A percentile compares a stretch with the other conserved stretches of the same genome.
Conservation (phyloP, 1,140 invertebrate species). For the Leptinotarsa lineolata region DNA sequence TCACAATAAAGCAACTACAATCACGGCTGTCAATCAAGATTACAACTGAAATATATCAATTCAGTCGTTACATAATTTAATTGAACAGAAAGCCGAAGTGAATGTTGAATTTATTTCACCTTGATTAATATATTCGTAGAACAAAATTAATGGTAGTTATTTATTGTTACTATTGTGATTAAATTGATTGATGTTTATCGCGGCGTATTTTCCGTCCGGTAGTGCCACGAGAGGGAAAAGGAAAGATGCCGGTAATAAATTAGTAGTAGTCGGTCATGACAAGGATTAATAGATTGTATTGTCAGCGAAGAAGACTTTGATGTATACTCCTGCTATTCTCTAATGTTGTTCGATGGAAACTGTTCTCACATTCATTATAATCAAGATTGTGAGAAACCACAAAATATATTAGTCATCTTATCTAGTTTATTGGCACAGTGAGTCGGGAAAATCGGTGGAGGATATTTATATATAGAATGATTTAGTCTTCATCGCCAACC, state of each 20-base stretch:
- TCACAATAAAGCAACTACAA: slow-evolving; percentile 12
- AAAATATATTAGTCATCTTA: slow-evolving; percentile 21
- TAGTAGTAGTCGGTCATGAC: slow-evolving; percentile 50
- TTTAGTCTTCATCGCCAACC: slow-evolving; percentile 24
- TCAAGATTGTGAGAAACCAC: slow-evolving; percentile 29
- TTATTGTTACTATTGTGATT: slow-evolving; percentile 41
- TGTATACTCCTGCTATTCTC: slow-evolving; percentile 49
- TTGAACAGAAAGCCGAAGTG: slow-evolving; percentile 9
- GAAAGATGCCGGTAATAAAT: slow-evolving; percentile 50
- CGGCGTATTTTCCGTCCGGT: slow-evolving; percentile 43
- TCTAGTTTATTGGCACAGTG: background rate
- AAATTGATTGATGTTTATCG: slow-evolving; percentile 48
- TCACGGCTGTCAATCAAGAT: slow-evolving; percentile 16
- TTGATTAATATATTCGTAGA: slow-evolving; percentile 33
- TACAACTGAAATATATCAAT: slow-evolving; percentile 5
- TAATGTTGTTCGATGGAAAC: slow-evolving; percentile 50
- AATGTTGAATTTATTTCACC: slow-evolving; percentile 24
- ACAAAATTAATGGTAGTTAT: slow-evolving; percentile 40
- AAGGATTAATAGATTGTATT: slow-evolving; percentile 55
- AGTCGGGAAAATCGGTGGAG: background rate
- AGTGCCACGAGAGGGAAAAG: slow-evolving; percentile 31
- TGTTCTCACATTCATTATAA: slow-evolving; percentile 54
- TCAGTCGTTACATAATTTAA: slow-evolving; percentile 20
- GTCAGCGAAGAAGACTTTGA: slow-evolving; percentile 53
- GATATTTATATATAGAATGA: slow-evolving; percentile 18